Evolutionary conservation across 2,113 vertebrate species (phyloP).

Genomic region (Noturus placidus): DNA sequence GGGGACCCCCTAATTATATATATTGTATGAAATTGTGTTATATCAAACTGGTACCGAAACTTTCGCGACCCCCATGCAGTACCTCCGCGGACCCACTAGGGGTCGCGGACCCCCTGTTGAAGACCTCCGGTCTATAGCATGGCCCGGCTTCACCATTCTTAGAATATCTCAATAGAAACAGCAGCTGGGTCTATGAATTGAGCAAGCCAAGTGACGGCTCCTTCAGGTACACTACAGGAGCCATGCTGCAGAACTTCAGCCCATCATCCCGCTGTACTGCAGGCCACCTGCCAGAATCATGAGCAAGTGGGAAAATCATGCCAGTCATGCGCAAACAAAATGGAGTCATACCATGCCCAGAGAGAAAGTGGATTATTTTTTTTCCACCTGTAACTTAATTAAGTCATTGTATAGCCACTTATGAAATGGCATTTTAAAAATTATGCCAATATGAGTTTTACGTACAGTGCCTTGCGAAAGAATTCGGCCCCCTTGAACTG

Average conservation of each 20-base stretch:
- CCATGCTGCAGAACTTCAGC: slow-evolving; percentile 9
- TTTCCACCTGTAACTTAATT: slow-evolving; percentile 8
- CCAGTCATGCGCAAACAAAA: slow-evolving; percentile 13
- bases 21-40: too few species aligned
- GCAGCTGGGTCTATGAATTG: neutral
- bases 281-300: slow-evolving; percentile 12
- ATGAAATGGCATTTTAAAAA: neutral
- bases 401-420: neutral
- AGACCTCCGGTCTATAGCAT: neutral
- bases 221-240: slow-evolving; percentile 4
- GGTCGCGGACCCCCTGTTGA: too few species aligned
- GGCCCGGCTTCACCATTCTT: neutral
- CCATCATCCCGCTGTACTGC: neutral
- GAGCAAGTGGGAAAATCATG: slow-evolving; percentile 12
- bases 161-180: slow-evolving; percentile 22
- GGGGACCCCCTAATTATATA: too few species aligned
- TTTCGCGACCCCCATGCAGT: too few species aligned
- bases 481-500: too few species aligned
- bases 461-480: too few species aligned
- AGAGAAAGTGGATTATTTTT: neutral
- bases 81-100: too few species aligned
- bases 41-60: too few species aligned
- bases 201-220: slow-evolving; percentile 7
- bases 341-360: slow-evolving; percentile 11
- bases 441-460: neutral